Evolutionary conservation across 2,888 invertebrate species (phyloP), one percentile per base, ranked within the genome.

Genomic region (Galerucella nymphaeae): DNA sequence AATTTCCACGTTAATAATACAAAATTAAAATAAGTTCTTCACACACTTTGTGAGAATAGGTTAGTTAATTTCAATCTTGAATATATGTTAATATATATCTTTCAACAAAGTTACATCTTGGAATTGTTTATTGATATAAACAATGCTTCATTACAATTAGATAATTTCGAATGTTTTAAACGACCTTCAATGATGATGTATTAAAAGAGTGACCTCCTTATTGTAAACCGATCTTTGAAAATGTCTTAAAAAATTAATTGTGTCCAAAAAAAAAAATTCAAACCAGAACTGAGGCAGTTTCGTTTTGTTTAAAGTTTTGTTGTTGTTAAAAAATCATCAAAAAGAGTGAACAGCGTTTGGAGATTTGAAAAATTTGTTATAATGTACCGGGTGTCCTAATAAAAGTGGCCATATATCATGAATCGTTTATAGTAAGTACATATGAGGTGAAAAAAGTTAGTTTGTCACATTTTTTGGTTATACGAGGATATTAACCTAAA

Each of bases 141-240:
- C 58, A 58, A 58, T 58, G 30, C 20, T 23, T 58, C 58, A 58
- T 58, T 58, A 58, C 58, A 58, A 30, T 13, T 14, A 23, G 20
- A 58, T 23, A 30, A 30, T 20, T 58, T 23, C 23, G 2, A 14
- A 10, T 38, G 20, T 23, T 20, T 23, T 58, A 30, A 23, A 58
- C 30, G 58, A 4, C 38, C 58, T 58, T 58, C 58, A 1, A n/a
- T 8, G 18, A 30, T 30, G 6, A 5, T 30, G 8, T 30, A 30
- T 30, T 53, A n/a, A 11, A 13, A 45, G 13, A 45, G 2, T n/a
- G n/a, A n/a, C n/a, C 13, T 1, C 9, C 2, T 0, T 3, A 13
- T 11, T 1, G 13, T 45, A 45, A 45, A 14, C 42, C 42, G 13
- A 14, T 45, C 42, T 13, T 45, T 45, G 13, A 13, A 14, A 13